phyloP scores from a whole-genome alignment of 2,797 vertebrate genomes.

The Euthynnus affinis region DNA sequence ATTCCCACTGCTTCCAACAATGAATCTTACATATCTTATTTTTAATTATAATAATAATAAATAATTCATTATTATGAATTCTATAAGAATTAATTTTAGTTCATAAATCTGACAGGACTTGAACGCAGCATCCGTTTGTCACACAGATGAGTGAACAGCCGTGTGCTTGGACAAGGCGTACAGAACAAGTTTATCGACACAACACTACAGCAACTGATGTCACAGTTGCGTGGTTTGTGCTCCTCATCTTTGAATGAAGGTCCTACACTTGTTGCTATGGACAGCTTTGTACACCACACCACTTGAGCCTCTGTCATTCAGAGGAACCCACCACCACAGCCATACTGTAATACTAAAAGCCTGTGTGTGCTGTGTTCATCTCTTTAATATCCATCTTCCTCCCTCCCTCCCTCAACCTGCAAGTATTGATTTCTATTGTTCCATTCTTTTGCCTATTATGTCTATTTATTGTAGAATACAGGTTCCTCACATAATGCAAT shows the following conservation, averaged over 20 bases:
- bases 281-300: constrained; percentile 14
- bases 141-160: background rate
- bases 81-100: background rate
- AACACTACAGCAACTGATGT: constrained; percentile 8
- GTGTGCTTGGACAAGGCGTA: background rate
- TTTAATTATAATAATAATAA: too few species aligned
- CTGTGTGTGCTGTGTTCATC: background rate
- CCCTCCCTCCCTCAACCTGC: background rate
- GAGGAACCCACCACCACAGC: background rate
- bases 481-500: background rate
- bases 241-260: constrained; percentile 39
- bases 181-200: background rate
- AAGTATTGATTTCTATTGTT: background rate
- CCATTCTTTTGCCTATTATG: background rate
- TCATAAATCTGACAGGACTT: background rate
- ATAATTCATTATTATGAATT: too few species aligned
- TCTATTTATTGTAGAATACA: background rate
- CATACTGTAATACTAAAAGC: background rate
- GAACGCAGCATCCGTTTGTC: background rate
- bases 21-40: background rate
- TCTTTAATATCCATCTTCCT: background rate
- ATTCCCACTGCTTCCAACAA: too few species aligned
- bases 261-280: constrained; percentile 46
- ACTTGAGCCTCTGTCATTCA: constrained; percentile 15
- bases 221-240: constrained; percentile 14